Percentiles rank a stretch among this genome's conserved stretches.
phyloP scores from a whole-genome alignment of 2,888 invertebrate genomes.

The Drepana falcataria region DNA sequence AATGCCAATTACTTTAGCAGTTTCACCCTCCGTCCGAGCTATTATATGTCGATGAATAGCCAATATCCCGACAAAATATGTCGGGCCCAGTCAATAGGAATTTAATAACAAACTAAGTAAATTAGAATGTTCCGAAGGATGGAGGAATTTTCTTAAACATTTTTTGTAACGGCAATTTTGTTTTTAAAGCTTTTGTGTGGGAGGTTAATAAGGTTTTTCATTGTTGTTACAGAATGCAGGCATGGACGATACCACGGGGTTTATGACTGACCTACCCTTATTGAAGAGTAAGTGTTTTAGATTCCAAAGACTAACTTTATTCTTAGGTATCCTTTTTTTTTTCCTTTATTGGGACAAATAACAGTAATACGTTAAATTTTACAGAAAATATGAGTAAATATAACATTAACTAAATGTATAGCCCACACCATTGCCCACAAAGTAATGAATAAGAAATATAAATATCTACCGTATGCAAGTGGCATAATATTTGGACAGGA shows the following conservation, averaged over 20 bases:
- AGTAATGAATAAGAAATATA: too few relatives aligned
- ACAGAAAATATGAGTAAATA: too few relatives aligned
- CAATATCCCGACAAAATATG: constrained; percentile 33
- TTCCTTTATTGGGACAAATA: too few relatives aligned
- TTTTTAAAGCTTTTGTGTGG: constrained; percentile 2
- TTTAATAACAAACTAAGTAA: constrained; percentile 49
- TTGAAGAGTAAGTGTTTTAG: constrained; percentile 87
- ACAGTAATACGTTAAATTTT: too few relatives aligned
- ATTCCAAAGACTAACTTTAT: too few relatives aligned
- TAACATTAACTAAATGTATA: too few relatives aligned
- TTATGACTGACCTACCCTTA: constrained; percentile 93
- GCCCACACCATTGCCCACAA: too few relatives aligned
- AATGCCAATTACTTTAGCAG: constrained; percentile 22
- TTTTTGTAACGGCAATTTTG: neutral
- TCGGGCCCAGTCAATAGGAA: constrained; percentile 33
- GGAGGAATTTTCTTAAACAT: constrained; percentile 11
- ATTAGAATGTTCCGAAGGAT: constrained; percentile 35
- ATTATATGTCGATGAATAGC: constrained; percentile 14
- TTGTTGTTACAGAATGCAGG: constrained; percentile 83
- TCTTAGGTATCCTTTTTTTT: too few relatives aligned
- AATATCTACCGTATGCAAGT: too few relatives aligned
- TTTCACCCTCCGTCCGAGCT: constrained; percentile 10
- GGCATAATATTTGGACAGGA: too few relatives aligned
- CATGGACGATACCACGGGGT: constrained; percentile 91
- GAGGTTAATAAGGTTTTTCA: neutral